Evolutionary conservation across 2,113 vertebrate species (phyloP), one percentile per base, ranked within the genome.

Genomic region (Caretta caretta): DNA sequence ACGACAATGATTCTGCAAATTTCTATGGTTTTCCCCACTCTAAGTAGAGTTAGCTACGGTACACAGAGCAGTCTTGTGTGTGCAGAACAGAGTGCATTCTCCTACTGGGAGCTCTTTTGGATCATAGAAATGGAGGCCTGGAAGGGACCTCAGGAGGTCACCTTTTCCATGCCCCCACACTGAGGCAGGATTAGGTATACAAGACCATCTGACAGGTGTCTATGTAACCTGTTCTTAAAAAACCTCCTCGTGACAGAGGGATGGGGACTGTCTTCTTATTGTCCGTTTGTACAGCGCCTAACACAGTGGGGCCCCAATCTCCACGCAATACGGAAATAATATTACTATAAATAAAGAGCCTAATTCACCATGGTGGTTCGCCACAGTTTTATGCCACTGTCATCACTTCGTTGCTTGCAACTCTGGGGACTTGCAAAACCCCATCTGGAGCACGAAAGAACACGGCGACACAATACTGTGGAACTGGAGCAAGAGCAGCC

Each of bases 171-270:
- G 24, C 2, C 81, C 81, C 19, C 65, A n/a, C 75, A 59, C 46
- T 0, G 0, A 62, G 82, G 25, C 0, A 87, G 9, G 4, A 10
- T 38, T 22, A 62, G 31, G 12, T 31, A 31, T 16, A 31, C 59
- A 6, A 62, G 59, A 62, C 59, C 59, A 62, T 31, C 59, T 59
- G 27, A 31, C 59, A 31, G 29, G 29, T 31, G 27, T 31, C 57
- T 62, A 14, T 31, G 59, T 31, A 62, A 62, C 29, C 56, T 59
- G 56, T 27, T 59, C 56, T 59, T 59, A 14, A 50, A 50, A 59
- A 59, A 59, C 25, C 59, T 62, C 12, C 29, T 20, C 3, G 13
- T 62, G 29, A 14, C 29, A 62, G 59, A 31, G 6, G 59, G 27
- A 31, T 62, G 59, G 59, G 59, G 59, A 62, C 27, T 3, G 12